A percentile compares a stretch with the other conserved stretches of the same genome.
phyloP scores from a whole-genome alignment of 2,888 invertebrate genomes.

The Dorcus parallelipipedus region DNA sequence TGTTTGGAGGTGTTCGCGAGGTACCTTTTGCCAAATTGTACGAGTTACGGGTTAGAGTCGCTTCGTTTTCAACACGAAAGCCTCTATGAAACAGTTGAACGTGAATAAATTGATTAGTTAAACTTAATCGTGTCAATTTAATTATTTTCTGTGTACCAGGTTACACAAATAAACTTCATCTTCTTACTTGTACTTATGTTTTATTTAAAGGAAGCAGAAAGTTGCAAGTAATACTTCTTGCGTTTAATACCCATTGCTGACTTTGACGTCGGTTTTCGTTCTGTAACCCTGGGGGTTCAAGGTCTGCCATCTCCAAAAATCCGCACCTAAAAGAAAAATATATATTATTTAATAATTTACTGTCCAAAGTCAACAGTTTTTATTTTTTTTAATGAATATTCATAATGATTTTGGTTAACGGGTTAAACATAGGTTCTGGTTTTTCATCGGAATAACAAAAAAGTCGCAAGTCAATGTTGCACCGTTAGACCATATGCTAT shows the following conservation, averaged over 20 bases:
- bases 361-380: neutral
- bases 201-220: slow-evolving; percentile 10
- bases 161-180: neutral
- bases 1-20: slow-evolving; percentile 90
- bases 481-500: too few species aligned
- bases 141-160: neutral
- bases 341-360: too few species aligned
- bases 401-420: neutral
- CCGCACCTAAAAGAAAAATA: slow-evolving; percentile 61
- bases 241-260: slow-evolving; percentile 35
- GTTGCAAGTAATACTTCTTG: slow-evolving; percentile 4
- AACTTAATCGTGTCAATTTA: too few species aligned
- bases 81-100: slow-evolving; percentile 43
- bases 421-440: neutral
- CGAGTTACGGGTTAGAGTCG: slow-evolving; percentile 85
- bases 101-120: slow-evolving; percentile 2
- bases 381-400: too few species aligned
- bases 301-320: slow-evolving; percentile 94
- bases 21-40: slow-evolving; percentile 80
- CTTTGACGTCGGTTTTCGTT: slow-evolving; percentile 37
- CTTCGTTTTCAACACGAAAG: slow-evolving; percentile 73
- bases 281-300: slow-evolving; percentile 86
- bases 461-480: too few species aligned
- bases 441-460: too few species aligned
- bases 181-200: slow-evolving; percentile 5